phyloP scores from a whole-genome alignment of 2,113 vertebrate genomes.

The Etia nguti region DNA sequence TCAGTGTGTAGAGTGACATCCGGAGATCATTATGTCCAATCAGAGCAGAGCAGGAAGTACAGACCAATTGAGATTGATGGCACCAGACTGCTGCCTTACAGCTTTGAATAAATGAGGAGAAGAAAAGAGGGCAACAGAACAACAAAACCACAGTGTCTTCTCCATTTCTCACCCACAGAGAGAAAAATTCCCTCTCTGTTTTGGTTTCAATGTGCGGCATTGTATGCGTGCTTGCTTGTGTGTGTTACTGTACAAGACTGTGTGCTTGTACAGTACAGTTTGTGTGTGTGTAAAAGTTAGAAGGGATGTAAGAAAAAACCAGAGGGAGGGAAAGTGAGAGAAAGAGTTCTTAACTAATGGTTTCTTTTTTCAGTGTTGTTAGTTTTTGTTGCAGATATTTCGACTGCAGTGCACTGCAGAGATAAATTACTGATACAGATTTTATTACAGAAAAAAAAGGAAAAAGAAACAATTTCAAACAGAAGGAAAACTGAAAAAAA shows the following conservation, averaged over 20 bases:
- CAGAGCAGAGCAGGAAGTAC: constrained; percentile 57
- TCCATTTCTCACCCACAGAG: constrained; percentile 30
- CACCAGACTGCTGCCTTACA: constrained; percentile 49
- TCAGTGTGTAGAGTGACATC: constrained; percentile 56
- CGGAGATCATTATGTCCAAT: constrained; percentile 72
- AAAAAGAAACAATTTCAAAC: neutral
- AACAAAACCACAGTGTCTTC: constrained; percentile 54
- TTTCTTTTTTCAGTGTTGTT: neutral
- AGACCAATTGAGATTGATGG: constrained; percentile 63
- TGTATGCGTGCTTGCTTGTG: neutral
- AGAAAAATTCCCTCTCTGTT: constrained; percentile 37
- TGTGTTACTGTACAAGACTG: neutral
- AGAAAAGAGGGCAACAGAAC: constrained; percentile 47
- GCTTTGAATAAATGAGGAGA: constrained; percentile 61
- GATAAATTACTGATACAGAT: neutral
- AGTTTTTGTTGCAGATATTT: neutral
- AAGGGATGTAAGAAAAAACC: neutral
- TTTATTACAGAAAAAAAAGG: neutral
- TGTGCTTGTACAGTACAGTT: neutral
- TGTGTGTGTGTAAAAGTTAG: neutral
- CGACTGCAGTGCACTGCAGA: neutral
- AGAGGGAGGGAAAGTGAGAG: neutral
- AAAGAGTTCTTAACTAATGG: neutral
- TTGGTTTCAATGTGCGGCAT: neutral
- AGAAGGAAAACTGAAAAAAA: neutral